Evolutionary conservation across 2,888 invertebrate species (phyloP), one percentile per base, ranked within the genome.

Genomic region (Drosophila barbarae): DNA sequence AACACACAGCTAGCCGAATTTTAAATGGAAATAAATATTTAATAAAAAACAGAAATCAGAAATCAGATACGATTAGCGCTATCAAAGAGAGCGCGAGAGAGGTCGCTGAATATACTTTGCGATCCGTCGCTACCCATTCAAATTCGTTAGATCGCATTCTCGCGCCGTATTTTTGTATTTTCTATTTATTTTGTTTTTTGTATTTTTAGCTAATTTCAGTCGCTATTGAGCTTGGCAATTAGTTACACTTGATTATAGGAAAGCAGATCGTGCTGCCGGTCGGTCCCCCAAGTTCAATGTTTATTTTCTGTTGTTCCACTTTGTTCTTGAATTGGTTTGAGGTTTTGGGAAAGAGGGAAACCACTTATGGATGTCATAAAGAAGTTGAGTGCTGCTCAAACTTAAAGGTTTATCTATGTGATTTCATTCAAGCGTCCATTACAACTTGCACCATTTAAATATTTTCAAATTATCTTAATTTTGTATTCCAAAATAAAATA

Each of bases 221-320:
- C 58, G 65, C 53, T 85, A 72, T 81, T 83, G 71, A 85, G 73
- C 64, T 73, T 71, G 64, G 66, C 70, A 81, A 81, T 85, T 81
- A 80, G 85, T 72, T 75, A 66, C 64, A 69, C 54, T 66, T 58
- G 41, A 63, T 69, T 55, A 70, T 69, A 52, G 30, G 51, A 69
- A 51, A 68, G 47, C 59, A 59, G 69, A 36, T 34, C 49, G 66
- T 23, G 23, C 23, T 35, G 34, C 36, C 35, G 44, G 49, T 47
- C 84, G 77, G 67, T 56, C 42, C 54, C 46, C 47, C 63, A 52
- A 64, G 63, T 53, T 71, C 66, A 41, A 41, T 55, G 65, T 67
- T 68, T 69, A 63, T 63, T 61, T 64, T 57, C 42, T 30, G 18
- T 18, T 30, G 30, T 56, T 56, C 21, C 52, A 32, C 47, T 50